phyloP scores from a whole-genome alignment of 2,797 vertebrate genomes.

The Sebastes melanostomus region DNA sequence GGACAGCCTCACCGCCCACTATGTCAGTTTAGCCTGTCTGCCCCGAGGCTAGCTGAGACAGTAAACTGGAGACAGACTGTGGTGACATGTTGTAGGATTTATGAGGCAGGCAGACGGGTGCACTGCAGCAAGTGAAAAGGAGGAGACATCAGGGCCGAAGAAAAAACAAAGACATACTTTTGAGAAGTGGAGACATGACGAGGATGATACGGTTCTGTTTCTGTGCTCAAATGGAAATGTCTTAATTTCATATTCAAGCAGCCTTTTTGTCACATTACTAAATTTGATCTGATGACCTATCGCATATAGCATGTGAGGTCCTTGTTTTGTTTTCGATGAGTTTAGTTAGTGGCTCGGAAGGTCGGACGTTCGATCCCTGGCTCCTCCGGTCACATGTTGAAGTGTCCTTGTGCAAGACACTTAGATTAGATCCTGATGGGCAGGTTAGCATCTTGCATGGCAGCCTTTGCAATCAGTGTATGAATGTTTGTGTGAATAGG shows the following conservation, averaged over 20 bases:
- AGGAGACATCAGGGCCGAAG: conserved; percentile 12
- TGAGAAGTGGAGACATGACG: neutral
- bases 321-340: neutral
- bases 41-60: conserved; percentile 33
- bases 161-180: conserved; percentile 15
- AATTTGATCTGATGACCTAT: neutral
- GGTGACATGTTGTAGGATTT: conserved; percentile 49
- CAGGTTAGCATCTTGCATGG: too few species aligned
- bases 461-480: too few species aligned
- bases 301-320: neutral
- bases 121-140: conserved; percentile 23
- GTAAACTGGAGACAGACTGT: conserved; percentile 48
- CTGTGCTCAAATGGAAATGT: neutral
- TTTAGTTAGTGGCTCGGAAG: too few species aligned
- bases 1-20: conserved; percentile 33
- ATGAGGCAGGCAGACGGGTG: conserved; percentile 19
- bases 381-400: too few species aligned
- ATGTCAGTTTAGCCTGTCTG: conserved; percentile 35
- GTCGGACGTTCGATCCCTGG: too few species aligned
- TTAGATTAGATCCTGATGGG: too few species aligned
- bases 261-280: neutral
- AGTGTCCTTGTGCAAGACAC: too few species aligned
- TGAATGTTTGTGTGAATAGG: too few species aligned
- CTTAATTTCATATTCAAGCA: neutral
- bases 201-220: neutral